phyloP scores from a whole-genome alignment of 2,113 vertebrate species.

The Heteronetta atricapilla region DNA sequence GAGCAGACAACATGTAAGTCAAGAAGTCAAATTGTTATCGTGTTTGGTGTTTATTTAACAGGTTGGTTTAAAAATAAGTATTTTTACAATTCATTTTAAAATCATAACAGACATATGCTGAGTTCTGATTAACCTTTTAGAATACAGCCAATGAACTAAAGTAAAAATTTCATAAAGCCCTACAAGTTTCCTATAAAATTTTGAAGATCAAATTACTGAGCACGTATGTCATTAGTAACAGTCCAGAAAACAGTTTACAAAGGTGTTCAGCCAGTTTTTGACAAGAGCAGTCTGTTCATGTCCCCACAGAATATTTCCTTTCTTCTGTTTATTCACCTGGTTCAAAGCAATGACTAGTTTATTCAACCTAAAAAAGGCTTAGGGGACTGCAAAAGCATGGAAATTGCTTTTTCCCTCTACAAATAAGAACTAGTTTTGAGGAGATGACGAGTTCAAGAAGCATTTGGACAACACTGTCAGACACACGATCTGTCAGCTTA shows the following conservation, averaged over 20 bases:
- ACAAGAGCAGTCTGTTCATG: constrained; percentile 24
- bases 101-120: background rate
- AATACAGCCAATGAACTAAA: background rate
- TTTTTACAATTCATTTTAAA: background rate
- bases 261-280: constrained; percentile 14
- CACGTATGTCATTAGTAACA: background rate
- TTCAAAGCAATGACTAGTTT: constrained; percentile 18
- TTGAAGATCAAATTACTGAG: background rate
- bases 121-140: background rate
- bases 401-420: constrained; percentile 15
- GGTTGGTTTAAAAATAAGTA: background rate
- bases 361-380: background rate
- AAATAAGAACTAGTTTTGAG: background rate
- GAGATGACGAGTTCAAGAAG: background rate
- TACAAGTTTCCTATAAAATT: background rate
- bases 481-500: too few relatives aligned
- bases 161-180: background rate
- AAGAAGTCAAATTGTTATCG: background rate
- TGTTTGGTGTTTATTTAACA: background rate
- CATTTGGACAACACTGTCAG: too few relatives aligned
- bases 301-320: background rate
- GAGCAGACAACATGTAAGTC: background rate
- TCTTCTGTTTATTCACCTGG: constrained; percentile 44
- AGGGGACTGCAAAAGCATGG: background rate
- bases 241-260: background rate